phyloP scores from a whole-genome alignment of 2,797 vertebrate genomes.

The Chaunax sp. region DNA sequence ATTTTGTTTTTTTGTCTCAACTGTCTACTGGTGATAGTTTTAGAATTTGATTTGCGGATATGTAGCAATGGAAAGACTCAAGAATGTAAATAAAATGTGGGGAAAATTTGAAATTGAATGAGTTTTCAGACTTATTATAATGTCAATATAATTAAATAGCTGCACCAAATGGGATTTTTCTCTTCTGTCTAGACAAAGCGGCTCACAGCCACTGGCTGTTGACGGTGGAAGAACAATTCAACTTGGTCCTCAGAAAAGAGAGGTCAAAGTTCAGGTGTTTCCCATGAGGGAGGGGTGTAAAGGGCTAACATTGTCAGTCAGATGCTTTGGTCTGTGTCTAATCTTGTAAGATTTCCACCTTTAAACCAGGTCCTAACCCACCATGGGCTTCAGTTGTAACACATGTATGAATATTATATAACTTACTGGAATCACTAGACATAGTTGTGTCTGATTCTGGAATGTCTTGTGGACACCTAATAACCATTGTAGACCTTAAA shows the following conservation, averaged over 20 bases:
- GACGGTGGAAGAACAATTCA: constrained; percentile 27
- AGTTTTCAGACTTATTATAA: background rate
- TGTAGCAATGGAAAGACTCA: constrained; percentile 80
- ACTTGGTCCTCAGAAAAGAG: constrained; percentile 38
- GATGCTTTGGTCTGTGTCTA: background rate
- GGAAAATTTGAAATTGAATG: constrained; percentile 78
- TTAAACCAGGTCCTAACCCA: background rate
- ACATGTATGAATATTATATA: background rate
- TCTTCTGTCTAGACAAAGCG: constrained; percentile 12
- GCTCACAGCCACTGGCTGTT: constrained; percentile 13
- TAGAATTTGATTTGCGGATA: constrained; percentile 76
- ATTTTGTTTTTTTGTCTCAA: constrained; percentile 64
- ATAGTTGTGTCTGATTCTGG: background rate
- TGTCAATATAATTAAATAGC: background rate
- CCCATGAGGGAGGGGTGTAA: constrained; percentile 63
- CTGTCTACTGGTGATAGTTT: constrained; percentile 77
- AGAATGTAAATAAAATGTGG: constrained; percentile 90
- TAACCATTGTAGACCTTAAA: background rate
- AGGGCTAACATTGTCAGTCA: background rate
- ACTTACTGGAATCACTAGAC: too few relatives aligned
- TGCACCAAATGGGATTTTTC: background rate
- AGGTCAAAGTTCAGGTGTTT: constrained; percentile 82
- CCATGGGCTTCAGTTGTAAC: background rate
- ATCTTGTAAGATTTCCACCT: background rate
- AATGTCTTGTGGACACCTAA: background rate